Conservation (phyloP, 1,140 invertebrate species). For the Drosophila tropicalis region DNA sequence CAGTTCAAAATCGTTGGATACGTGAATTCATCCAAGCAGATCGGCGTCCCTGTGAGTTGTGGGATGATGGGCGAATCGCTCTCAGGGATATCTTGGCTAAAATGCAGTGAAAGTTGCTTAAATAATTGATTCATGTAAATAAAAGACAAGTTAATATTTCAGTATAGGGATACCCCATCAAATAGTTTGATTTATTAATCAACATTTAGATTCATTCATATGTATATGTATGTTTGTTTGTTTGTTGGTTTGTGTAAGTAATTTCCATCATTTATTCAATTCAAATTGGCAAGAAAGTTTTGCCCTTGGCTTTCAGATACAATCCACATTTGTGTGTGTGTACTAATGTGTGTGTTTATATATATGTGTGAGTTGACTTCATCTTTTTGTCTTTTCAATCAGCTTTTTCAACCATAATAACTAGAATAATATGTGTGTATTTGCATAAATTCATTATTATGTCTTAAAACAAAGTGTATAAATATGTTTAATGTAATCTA, state of each 20-base stretch:
- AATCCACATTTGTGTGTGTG: neutral
- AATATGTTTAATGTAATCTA: slow-evolving; percentile 59
- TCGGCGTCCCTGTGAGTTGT: slow-evolving; percentile 55
- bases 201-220: slow-evolving; percentile 42
- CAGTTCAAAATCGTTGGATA: slow-evolving; percentile 79
- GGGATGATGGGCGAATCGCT: slow-evolving; percentile 46
- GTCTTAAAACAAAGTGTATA: slow-evolving; percentile 57
- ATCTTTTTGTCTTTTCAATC: slow-evolving; percentile 23
- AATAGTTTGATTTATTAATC: slow-evolving; percentile 64
- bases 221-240: slow-evolving; percentile 32
- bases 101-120: neutral
- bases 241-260: slow-evolving; percentile 24
- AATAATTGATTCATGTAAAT: neutral
- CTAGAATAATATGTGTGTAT: slow-evolving; percentile 73
- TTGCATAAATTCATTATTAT: slow-evolving; percentile 80
- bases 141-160: slow-evolving; percentile 18
- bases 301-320: slow-evolving; percentile 58
- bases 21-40: slow-evolving; percentile 63
- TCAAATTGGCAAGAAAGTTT: slow-evolving; percentile 18
- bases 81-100: slow-evolving; percentile 13
- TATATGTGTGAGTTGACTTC: neutral
- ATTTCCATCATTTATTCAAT: slow-evolving; percentile 19
- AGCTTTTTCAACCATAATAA: slow-evolving; percentile 18
- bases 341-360: neutral
- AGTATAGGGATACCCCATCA: slow-evolving; percentile 44